phyloP scores from a whole-genome alignment of 2,888 invertebrate species.

The Andrena praecox region DNA sequence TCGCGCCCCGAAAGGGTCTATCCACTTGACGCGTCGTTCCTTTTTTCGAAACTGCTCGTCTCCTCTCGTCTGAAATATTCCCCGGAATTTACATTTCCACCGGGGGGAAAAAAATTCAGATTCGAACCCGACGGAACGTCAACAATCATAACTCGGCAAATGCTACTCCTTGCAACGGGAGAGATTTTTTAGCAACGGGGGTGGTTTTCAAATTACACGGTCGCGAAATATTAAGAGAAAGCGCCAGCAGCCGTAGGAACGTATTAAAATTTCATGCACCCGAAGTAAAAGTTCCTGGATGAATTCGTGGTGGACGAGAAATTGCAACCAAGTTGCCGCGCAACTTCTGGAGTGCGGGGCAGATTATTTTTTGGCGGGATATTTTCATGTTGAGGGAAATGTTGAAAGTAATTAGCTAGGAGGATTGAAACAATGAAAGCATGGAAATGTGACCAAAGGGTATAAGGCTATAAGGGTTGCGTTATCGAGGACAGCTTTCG shows the following conservation, averaged over 20 bases:
- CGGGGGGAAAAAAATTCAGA: slow-evolving; percentile 9
- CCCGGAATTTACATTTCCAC: slow-evolving; percentile 9
- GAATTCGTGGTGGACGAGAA: slow-evolving; percentile 40
- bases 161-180: not conserved
- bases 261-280: slow-evolving; percentile 40
- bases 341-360: not conserved
- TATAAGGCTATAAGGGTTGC: too few species aligned
- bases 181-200: slow-evolving; percentile 3
- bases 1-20: not conserved
- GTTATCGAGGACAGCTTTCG: too few species aligned
- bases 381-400: not conserved
- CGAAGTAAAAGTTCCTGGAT: slow-evolving; percentile 11
- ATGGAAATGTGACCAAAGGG: not conserved
- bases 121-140: not conserved
- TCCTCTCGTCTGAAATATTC: slow-evolving; percentile 7
- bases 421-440: not conserved
- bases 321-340: not conserved
- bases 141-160: not conserved
- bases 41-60: not conserved
- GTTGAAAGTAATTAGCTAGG: not conserved
- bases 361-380: slow-evolving; percentile 14
- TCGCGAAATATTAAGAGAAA: slow-evolving; percentile 38
- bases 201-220: slow-evolving; percentile 25
- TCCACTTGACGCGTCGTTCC: slow-evolving; percentile 1
- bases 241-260: not conserved